phyloP scores from a whole-genome alignment of 64 coral and sea anemone species.

The Trachythela sp. region DNA sequence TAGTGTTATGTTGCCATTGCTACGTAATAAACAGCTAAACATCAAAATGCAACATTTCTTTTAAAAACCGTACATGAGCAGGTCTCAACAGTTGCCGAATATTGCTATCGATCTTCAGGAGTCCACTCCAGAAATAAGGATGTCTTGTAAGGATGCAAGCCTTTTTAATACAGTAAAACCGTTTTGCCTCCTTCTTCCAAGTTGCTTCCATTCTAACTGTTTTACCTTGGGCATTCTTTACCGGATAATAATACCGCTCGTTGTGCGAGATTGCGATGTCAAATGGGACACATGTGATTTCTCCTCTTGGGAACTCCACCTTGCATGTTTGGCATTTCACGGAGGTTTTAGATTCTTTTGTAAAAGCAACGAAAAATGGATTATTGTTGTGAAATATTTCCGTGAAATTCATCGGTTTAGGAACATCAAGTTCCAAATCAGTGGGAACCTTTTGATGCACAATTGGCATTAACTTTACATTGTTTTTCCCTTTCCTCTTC shows the following conservation, averaged over 20 bases:
- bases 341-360: too few species aligned
- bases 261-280: slow-evolving; percentile 10
- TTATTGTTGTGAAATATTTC: too few species aligned
- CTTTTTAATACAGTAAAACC: slow-evolving; percentile 19
- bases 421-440: too few species aligned
- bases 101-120: background rate
- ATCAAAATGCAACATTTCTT: slow-evolving; percentile 42
- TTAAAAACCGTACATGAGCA: slow-evolving; percentile 21
- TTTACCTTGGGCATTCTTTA: slow-evolving; percentile 27
- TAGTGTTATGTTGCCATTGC: too few species aligned
- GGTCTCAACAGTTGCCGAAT: background rate
- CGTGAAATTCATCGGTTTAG: too few species aligned
- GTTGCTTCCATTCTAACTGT: slow-evolving; percentile 33
- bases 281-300: background rate
- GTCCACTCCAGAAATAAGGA: slow-evolving; percentile 28
- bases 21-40: too few species aligned
- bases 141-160: slow-evolving; percentile 22
- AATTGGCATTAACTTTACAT: too few species aligned
- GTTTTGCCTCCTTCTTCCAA: slow-evolving; percentile 20
- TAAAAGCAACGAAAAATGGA: too few species aligned
- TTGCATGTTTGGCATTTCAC: too few species aligned
- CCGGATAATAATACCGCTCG: slow-evolving; percentile 33
- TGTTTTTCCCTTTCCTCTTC: too few species aligned
- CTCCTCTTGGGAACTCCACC: too few species aligned
- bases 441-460: too few species aligned